Conservation (phyloP, 1,140 invertebrate genomes). For the Meloidogyne hapla region DNA sequence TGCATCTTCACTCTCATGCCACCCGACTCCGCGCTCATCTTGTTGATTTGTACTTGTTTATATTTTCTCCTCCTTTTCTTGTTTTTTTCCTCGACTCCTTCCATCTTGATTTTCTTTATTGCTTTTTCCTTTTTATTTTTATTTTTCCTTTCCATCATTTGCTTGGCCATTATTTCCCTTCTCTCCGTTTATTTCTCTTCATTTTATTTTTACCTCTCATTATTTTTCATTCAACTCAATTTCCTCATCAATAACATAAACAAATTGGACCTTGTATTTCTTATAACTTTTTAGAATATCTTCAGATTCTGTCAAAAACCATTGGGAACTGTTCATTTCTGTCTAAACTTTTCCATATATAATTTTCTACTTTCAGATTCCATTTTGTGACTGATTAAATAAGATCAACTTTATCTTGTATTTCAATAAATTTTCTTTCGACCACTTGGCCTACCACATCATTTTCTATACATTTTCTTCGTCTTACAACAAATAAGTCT, state of each 20-base stretch:
- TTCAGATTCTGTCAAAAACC: too few species aligned
- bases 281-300: too few species aligned
- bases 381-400: too few species aligned
- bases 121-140: background rate
- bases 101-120: background rate
- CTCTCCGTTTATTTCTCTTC: background rate
- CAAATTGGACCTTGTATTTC: too few species aligned
- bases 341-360: too few species aligned
- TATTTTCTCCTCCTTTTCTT: background rate
- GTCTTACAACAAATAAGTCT: background rate
- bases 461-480: background rate
- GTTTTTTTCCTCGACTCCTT: background rate
- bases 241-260: background rate
- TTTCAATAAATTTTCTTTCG: background rate
- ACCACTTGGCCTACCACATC: background rate
- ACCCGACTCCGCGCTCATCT: conserved; percentile 1
- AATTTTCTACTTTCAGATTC: too few species aligned
- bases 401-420: background rate
- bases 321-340: too few species aligned
- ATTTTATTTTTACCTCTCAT: too few species aligned
- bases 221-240: background rate
- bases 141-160: background rate
- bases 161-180: background rate
- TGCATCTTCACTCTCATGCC: background rate
- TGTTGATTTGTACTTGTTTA: conserved; percentile 6